These are phyloP conservation scores for Nineta flava DNA, from an alignment of 2,888 invertebrate genomes.

Conservation along the genomic window DNA sequence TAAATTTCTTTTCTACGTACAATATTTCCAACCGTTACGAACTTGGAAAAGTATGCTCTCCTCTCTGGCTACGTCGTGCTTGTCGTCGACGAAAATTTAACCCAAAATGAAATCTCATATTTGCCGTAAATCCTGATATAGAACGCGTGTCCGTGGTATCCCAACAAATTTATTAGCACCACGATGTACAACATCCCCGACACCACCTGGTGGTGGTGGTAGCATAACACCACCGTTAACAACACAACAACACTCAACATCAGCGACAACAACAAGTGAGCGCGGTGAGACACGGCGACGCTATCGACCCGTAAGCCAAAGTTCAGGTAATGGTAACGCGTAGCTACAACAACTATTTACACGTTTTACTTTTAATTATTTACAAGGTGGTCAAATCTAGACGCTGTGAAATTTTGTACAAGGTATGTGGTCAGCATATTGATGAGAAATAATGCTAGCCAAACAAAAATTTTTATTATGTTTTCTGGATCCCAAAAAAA, in stretches of 20 bases:
- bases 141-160: constrained; percentile 25
- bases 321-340: constrained; percentile 6
- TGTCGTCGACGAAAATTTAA: too few relatives aligned
- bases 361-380: not conserved
- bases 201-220: constrained; percentile 1
- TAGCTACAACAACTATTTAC: constrained; percentile 2
- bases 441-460: not conserved
- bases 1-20: too few relatives aligned
- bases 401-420: constrained; percentile 4
- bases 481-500: too few relatives aligned
- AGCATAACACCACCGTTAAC: constrained; percentile 21
- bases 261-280: not conserved
- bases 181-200: constrained; percentile 8
- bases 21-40: too few relatives aligned
- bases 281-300: constrained; percentile 23
- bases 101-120: too few relatives aligned
- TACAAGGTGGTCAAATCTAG: not conserved
- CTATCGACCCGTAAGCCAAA: constrained; percentile 27
- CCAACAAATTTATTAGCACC: constrained; percentile 27
- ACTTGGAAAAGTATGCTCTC: too few relatives aligned
- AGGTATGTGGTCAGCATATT: constrained; percentile 2
- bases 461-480: too few relatives aligned
- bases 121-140: not conserved
- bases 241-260: constrained; percentile 18
- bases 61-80: too few relatives aligned